Conservation (phyloP, 2,113 vertebrate genomes). For the Isurus oxyrinchus region DNA sequence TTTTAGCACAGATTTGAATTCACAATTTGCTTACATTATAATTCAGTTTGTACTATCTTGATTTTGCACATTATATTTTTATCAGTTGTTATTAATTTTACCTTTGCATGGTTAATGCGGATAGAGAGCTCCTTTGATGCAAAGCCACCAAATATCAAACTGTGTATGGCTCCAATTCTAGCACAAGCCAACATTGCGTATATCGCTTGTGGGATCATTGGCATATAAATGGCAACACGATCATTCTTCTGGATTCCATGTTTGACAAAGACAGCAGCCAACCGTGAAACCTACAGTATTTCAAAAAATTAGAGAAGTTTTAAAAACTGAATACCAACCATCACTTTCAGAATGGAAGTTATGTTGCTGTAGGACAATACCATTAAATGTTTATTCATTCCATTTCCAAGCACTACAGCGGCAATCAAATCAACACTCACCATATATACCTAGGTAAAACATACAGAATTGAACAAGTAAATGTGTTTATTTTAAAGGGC, state of each 20-base stretch:
- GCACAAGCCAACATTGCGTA: slow-evolving; percentile 90
- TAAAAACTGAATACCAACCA: not conserved
- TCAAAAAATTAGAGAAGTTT: not conserved
- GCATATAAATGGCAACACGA: slow-evolving; percentile 95
- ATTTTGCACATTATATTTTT: not conserved
- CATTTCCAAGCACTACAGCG: not conserved
- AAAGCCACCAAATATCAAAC: slow-evolving; percentile 95
- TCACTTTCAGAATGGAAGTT: not conserved
- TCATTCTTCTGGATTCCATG: slow-evolving; percentile 79
- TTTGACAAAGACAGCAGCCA: slow-evolving; percentile 80
- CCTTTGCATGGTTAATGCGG: slow-evolving; percentile 89
- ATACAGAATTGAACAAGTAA: not conserved
- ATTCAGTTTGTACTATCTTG: not conserved
- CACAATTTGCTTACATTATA: not conserved
- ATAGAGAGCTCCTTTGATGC: slow-evolving; percentile 85
- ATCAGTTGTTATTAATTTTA: slow-evolving; percentile 44
- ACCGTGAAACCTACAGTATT: slow-evolving; percentile 71
- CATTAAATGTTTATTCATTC: not conserved
- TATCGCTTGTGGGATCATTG: slow-evolving; percentile 93
- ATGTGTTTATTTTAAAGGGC: not conserved
- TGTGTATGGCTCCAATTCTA: slow-evolving; percentile 87
- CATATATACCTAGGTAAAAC: not conserved
- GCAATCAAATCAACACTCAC: not conserved
- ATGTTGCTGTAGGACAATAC: not conserved
- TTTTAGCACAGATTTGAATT: not conserved